Conservation (phyloP, 2,888 invertebrate species). For the Nysson spinosus region DNA sequence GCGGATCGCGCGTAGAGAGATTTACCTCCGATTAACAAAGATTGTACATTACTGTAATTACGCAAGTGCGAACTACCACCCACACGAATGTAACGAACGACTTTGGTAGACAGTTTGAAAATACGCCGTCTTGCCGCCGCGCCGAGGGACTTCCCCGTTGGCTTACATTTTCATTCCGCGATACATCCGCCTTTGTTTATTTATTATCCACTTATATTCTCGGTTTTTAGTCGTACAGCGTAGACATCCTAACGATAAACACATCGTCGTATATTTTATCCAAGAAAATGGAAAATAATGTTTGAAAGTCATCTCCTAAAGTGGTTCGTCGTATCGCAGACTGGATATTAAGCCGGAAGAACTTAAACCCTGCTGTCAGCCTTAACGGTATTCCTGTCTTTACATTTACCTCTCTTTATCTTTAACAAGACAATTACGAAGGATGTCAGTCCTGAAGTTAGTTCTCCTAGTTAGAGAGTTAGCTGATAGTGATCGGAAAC, state of each 20-base stretch:
- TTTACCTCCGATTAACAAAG: slow-evolving; percentile 68
- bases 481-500: slow-evolving; percentile 5
- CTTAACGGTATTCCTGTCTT: slow-evolving; percentile 42
- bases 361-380: slow-evolving; percentile 29
- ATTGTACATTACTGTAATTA: slow-evolving; percentile 75
- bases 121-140: slow-evolving; percentile 1
- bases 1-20: slow-evolving; percentile 69
- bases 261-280: no score
- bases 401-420: slow-evolving; percentile 45
- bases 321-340: slow-evolving; percentile 1
- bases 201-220: no score
- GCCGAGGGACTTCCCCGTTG: slow-evolving; percentile 12
- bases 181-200: no score
- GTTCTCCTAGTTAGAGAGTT: slow-evolving; percentile 24
- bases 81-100: no score
- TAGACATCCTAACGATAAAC: no score
- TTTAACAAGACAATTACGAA: slow-evolving; percentile 25
- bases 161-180: slow-evolving; percentile 11
- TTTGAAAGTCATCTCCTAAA: no score
- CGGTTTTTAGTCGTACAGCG: no score
- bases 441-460: slow-evolving; percentile 22
- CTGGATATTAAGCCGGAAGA: neutral
- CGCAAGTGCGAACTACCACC: slow-evolving; percentile 50
- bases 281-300: no score
- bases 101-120: no score